A percentile compares a stretch with the other conserved stretches of the same genome.
Conservation (phyloP, 2,888 invertebrate genomes). For the Disparrhopalites patrizii region DNA sequence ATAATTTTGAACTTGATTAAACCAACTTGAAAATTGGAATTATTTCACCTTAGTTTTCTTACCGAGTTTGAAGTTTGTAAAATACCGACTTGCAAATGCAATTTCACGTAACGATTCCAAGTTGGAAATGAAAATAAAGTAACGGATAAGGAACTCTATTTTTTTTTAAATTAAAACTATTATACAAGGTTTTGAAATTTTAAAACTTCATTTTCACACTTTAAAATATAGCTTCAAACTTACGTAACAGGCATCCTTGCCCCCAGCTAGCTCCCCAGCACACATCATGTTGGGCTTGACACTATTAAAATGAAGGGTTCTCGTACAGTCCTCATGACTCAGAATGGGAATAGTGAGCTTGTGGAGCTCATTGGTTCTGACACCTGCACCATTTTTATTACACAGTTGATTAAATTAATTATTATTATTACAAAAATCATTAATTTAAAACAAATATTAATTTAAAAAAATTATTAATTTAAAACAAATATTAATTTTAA, state of each 20-base stretch:
- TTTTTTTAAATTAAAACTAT: not conserved
- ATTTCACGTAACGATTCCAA: not conserved
- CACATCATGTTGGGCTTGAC: constrained; percentile 22
- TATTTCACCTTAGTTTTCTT: too few species aligned
- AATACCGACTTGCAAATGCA: not conserved
- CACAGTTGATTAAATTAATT: not conserved
- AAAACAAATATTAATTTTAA: not conserved
- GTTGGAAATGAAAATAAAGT: not conserved
- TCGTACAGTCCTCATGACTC: constrained; percentile 14
- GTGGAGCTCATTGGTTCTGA: constrained; percentile 14
- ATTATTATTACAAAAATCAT: not conserved
- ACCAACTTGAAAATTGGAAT: too few species aligned
- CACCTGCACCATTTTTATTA: constrained; percentile 8
- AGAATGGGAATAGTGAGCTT: constrained; percentile 22
- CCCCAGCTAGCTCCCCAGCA: constrained; percentile 19
- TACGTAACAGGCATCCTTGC: constrained; percentile 28
- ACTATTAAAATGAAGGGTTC: constrained; percentile 9
- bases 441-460: too few species aligned
- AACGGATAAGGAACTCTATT: not conserved
- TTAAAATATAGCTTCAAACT: not conserved
- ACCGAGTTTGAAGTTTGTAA: too few species aligned
- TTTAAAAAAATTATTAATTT: not conserved
- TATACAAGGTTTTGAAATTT: not conserved
- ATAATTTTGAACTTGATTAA: too few species aligned
- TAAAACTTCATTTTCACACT: not conserved